A percentile compares a stretch with the other conserved stretches of the same genome.
Conservation (phyloP, 2,797 vertebrate genomes). For the Numenius phaeopus region DNA sequence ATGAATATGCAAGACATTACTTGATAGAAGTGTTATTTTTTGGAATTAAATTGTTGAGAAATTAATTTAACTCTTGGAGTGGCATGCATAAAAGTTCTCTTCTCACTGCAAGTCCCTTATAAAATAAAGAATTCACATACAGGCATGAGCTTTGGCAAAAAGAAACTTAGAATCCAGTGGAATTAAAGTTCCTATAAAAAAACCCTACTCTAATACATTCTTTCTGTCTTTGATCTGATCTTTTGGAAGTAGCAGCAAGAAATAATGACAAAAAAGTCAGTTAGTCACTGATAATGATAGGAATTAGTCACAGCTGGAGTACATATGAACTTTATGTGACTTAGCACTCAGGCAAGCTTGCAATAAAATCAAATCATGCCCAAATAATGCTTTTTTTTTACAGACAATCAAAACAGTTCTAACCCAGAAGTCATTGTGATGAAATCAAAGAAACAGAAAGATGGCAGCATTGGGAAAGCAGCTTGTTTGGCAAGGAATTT, state of each 20-base stretch:
- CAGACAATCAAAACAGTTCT: background rate
- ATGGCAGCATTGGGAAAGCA: background rate
- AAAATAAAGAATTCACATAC: background rate
- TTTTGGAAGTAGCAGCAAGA: background rate
- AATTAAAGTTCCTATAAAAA: background rate
- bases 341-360: background rate
- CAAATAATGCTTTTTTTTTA: background rate
- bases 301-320: background rate
- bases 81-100: background rate
- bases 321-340: background rate
- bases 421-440: background rate
- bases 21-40: background rate
- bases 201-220: rapidly evolving
- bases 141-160: background rate
- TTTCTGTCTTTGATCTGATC: background rate
- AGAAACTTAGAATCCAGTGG: background rate
- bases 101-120: background rate
- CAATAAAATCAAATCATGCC: background rate
- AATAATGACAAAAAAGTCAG: background rate
- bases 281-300: background rate
- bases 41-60: background rate
- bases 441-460: background rate
- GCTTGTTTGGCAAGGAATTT: slow-evolving; percentile 47
- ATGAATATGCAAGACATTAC: background rate
- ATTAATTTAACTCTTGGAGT: background rate